Percentiles rank a stretch among this genome's conserved stretches.
Conservation (phyloP, 2,797 vertebrate genomes). For the Fundulus diaphanus region DNA sequence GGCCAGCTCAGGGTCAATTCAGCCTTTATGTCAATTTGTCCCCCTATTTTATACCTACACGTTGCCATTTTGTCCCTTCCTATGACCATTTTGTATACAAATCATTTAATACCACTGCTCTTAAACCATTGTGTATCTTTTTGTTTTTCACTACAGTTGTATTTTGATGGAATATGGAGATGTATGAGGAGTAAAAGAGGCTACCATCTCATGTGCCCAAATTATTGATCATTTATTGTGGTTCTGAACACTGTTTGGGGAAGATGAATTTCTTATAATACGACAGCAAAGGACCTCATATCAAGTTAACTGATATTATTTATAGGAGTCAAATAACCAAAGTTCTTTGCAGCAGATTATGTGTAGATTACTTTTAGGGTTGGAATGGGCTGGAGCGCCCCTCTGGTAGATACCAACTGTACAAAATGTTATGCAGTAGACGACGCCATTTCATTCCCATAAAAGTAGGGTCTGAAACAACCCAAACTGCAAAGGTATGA, state of each 20-base stretch:
- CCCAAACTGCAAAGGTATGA: no score
- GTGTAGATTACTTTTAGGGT: no score
- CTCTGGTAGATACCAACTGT: no score
- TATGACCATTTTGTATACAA: neutral
- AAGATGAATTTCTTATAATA: neutral
- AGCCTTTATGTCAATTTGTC: neutral
- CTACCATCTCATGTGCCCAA: neutral
- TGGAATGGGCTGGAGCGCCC: no score
- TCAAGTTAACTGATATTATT: neutral
- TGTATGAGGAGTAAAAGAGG: neutral
- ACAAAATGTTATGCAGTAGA: no score
- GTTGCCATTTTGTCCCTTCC: neutral
- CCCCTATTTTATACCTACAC: neutral
- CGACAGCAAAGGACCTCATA: neutral
- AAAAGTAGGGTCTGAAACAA: no score
- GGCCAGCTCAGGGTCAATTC: neutral
- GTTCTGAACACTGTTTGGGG: neutral
- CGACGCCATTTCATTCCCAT: no score
- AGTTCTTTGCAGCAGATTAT: no score
- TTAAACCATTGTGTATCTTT: neutral
- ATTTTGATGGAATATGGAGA: neutral
- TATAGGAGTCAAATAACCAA: no score
- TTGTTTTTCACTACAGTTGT: neutral
- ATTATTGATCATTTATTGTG: neutral
- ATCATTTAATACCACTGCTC: neutral